Base-by-base conservation (phyloP, 1,140 invertebrate species). In the Brachionus rubens region DNA sequence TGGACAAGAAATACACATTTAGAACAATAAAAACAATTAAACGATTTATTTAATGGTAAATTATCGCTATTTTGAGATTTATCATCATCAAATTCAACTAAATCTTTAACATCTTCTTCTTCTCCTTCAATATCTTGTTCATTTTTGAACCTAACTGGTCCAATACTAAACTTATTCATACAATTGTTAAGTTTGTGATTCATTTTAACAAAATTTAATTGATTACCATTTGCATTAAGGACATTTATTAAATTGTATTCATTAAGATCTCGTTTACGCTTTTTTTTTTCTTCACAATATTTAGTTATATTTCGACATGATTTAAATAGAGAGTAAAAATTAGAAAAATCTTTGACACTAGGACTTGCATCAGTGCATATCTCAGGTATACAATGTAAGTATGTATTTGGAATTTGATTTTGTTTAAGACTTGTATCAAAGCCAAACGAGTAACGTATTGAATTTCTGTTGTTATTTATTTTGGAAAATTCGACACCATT, bases 181-280 rank as follows among this genome's bases (percentile, higher is more conserved):
- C 54, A 59, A 36, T 59, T 59, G n/a, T n/a, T n/a, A n/a, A n/a
- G n/a, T n/a, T n/a, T n/a, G n/a, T n/a, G n/a, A 10, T 5, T 59
- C 16, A 36, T 59, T 36, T 59, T 36, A 12, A 7, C 14, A 28
- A 10, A 5, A 36, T 36, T 56, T 5, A 36, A 12, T 6, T 33
- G 16, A 19, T 59, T 16, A 2, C 36, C 7, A 16, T 59, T 33
- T n/a, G 30, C 4, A 21, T 41, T 41, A 6, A 36, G 28, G 14
- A 59, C 54, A 36, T 59, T 59, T n/a, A 59, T 19, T 59, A 59
- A 28, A 59, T 16, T 59, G 16, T 59, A 59, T 16, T 59, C 36
- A 16, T 28, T 36, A 16, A 30, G 33, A 6, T 16, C n/a, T 9
- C 33, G 30, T 59, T 33, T 14, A 10, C 36, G 33, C 5, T n/a